Evolutionary conservation across 2,888 invertebrate species (phyloP), one percentile per base, ranked within the genome.

Genomic region (Xylocampa areola): DNA sequence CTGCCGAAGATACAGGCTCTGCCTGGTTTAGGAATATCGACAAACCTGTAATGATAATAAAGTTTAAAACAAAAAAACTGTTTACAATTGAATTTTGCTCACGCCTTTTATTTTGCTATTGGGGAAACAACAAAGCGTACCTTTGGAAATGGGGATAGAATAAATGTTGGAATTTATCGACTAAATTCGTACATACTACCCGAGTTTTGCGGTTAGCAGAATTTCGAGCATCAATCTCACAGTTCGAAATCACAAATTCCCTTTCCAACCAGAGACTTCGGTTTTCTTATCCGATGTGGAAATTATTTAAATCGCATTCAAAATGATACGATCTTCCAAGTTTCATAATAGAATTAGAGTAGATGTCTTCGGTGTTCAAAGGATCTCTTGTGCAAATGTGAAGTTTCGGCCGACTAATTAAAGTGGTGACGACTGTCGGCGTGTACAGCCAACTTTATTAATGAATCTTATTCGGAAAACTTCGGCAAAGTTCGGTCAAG

Each of bases 401-500:
- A 54, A 71, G 50, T 68, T 68, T 21, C 27, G 37, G 30, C 36
- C 6, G 10, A 47, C 59, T 75, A 75, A 74, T 74, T 75, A 65
- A 69, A 69, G 54, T 52, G 50, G 47, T 23, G 50, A 36, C 53
- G 50, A 43, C 39, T 48, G 60, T 61, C 40, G 49, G 54, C 61
- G 17, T 55, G 47, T 48, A 40, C 50, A 25, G 30, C 16, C 16
- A 77, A 79, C 68, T 81, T 81, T 68, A 71, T 68, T 77, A 81
- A 81, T 76, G 70, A 80, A 73, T 80, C 72, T 71, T 68, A 73
- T 76, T 79, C 66, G 52, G 40, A 57, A 53, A 64, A 61, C 49
- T 61, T 53, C 53, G 53, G 35, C 23, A 8, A 54, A 48, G 29
- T 62, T 58, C 59, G 59, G 52, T 23, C 47, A 59, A 65, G 51